phyloP scores from a whole-genome alignment of 2,888 invertebrate genomes.

The Pedicia rivosa region DNA sequence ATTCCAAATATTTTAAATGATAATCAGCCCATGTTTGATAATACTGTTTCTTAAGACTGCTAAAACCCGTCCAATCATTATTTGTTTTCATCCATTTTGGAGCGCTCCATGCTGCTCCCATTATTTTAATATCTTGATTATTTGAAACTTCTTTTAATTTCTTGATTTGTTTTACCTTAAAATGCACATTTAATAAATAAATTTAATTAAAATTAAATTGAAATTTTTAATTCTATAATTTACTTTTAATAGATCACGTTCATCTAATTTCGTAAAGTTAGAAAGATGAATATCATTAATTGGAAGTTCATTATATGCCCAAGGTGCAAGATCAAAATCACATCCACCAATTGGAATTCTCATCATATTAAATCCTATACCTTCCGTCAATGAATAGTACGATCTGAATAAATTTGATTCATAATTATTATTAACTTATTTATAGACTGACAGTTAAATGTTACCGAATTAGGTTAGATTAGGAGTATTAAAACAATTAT shows the following conservation, averaged over 20 bases:
- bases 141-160: conserved; percentile 20
- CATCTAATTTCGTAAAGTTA: conserved; percentile 36
- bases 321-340: conserved; percentile 69
- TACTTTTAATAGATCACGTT: conserved; percentile 20
- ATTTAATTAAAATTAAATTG: not conserved
- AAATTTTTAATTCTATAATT: not conserved
- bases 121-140: conserved; percentile 20
- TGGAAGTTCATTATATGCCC: conserved; percentile 57
- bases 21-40: conserved; percentile 73
- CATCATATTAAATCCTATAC: conserved; percentile 62
- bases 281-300: conserved; percentile 40
- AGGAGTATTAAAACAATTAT: too few relatives aligned
- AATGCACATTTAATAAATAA: not conserved
- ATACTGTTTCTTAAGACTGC: conserved; percentile 36
- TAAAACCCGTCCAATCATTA: conserved; percentile 38
- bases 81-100: conserved; percentile 58
- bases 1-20: conserved; percentile 60
- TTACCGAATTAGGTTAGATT: too few relatives aligned
- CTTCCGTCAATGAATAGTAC: conserved; percentile 45
- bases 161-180: conserved; percentile 19
- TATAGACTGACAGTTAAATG: not conserved
- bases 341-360: conserved; percentile 72
- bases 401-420: conserved; percentile 35
- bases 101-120: conserved; percentile 41
- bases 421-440: too few relatives aligned